Evolutionary conservation across 2,797 vertebrate genomes (phyloP).

Genomic region (Chaenodraco wilsoni): DNA sequence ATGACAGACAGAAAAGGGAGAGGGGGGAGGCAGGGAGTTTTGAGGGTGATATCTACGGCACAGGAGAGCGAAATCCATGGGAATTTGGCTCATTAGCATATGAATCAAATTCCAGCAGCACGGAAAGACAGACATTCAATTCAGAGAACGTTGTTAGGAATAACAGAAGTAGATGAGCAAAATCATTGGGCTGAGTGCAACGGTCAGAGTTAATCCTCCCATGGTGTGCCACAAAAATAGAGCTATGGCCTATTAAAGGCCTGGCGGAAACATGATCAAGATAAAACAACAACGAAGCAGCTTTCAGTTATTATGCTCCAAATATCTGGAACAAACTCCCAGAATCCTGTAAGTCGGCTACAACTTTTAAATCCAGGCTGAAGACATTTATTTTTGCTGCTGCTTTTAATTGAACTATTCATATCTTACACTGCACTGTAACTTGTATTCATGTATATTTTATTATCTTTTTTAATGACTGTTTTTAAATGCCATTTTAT

Average conservation of each 20-base stretch:
- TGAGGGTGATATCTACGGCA: constrained; percentile 56
- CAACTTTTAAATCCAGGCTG: no score
- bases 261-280: constrained; percentile 22
- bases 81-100: constrained; percentile 76
- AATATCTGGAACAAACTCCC: no score
- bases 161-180: constrained; percentile 50
- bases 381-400: no score
- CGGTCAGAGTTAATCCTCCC: constrained; percentile 50
- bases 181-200: constrained; percentile 40
- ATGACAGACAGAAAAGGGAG: constrained; percentile 28
- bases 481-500: no score
- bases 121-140: constrained; percentile 61
- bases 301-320: no score
- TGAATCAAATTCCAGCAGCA: constrained; percentile 80
- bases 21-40: constrained; percentile 13
- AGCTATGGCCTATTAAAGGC: constrained; percentile 30
- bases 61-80: constrained; percentile 69
- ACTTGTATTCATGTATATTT: no score
- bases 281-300: constrained; percentile 19
- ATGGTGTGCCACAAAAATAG: constrained; percentile 38
- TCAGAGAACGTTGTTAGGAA: constrained; percentile 52
- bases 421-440: no score
- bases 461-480: no score
- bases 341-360: no score
- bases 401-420: no score